These are phyloP conservation scores for Lottia scabra DNA, from an alignment of 2,888 invertebrate genomes.

Conservation along the genomic window DNA sequence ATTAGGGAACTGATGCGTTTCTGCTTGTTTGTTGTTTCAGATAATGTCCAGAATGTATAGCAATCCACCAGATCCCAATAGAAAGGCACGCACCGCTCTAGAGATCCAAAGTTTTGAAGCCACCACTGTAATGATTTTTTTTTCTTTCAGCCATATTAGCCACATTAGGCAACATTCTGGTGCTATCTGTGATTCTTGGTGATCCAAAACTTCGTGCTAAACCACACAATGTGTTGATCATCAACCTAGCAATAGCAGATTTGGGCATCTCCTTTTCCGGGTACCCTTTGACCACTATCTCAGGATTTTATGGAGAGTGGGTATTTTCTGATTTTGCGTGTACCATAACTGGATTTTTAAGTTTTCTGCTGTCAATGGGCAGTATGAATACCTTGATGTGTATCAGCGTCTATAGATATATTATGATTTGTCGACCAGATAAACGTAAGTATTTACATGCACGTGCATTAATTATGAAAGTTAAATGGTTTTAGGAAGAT, in stretches of 20 bases:
- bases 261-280: slow-evolving; percentile 15
- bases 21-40: no score
- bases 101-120: no score
- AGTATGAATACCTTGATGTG: slow-evolving; percentile 36
- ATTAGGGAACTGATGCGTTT: no score
- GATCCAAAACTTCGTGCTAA: neutral
- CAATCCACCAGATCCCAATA: no score
- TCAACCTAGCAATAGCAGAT: slow-evolving; percentile 17
- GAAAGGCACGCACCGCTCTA: no score
- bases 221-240: slow-evolving; percentile 9
- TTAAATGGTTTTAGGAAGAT: no score
- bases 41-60: no score
- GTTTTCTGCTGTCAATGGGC: slow-evolving; percentile 34
- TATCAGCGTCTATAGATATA: slow-evolving; percentile 38
- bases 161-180: slow-evolving; percentile 8
- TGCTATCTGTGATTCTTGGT: neutral
- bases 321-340: slow-evolving; percentile 37
- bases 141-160: neutral
- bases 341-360: slow-evolving; percentile 31
- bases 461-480: neutral
- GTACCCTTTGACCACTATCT: slow-evolving; percentile 24
- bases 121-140: no score
- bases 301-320: slow-evolving; percentile 33
- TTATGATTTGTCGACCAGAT: slow-evolving; percentile 37
- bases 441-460: slow-evolving; percentile 26